Conservation (phyloP, 23 tunicate species). For the Ascidia mentula region DNA sequence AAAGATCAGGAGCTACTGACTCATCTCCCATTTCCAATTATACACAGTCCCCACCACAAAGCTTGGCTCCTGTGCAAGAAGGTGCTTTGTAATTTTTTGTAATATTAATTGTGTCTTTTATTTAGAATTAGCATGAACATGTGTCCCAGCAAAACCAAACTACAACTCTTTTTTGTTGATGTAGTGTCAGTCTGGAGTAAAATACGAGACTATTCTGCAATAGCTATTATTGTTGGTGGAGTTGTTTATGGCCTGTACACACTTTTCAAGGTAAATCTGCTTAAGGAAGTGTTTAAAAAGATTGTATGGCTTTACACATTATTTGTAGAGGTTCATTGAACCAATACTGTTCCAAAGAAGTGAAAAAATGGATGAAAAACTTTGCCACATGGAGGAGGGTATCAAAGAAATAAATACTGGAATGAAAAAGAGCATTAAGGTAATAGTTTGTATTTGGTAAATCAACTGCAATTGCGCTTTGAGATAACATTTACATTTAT, state of each 20-base stretch:
- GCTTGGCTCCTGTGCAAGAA: too few relatives aligned
- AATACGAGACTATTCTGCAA: conserved; percentile 52
- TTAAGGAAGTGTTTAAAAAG: neutral
- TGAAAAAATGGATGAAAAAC: conserved; percentile 28
- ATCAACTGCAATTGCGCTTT: too few relatives aligned
- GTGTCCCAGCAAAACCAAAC: neutral
- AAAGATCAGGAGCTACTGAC: conserved; percentile 29
- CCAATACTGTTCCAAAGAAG: conserved; percentile 24
- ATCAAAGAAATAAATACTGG: conserved; percentile 22
- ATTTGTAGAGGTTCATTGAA: conserved; percentile 45
- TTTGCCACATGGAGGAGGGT: conserved; percentile 33
- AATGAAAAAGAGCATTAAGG: conserved; percentile 20
- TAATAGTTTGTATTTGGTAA: too few relatives aligned
- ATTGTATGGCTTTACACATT: neutral
- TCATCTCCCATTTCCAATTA: too few relatives aligned
- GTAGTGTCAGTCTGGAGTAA: conserved; percentile 51
- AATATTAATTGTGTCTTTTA: too few relatives aligned
- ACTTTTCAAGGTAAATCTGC: conserved; percentile 40
- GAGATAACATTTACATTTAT: too few relatives aligned
- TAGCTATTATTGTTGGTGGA: conserved; percentile 55
- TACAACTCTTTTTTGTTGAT: neutral
- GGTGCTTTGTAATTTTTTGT: neutral
- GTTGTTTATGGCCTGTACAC: conserved; percentile 60
- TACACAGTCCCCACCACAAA: too few relatives aligned
- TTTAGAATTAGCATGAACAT: too few relatives aligned